phyloP scores from a whole-genome alignment of 2,888 invertebrate genomes.

The Carpatolechia fugitivella region DNA sequence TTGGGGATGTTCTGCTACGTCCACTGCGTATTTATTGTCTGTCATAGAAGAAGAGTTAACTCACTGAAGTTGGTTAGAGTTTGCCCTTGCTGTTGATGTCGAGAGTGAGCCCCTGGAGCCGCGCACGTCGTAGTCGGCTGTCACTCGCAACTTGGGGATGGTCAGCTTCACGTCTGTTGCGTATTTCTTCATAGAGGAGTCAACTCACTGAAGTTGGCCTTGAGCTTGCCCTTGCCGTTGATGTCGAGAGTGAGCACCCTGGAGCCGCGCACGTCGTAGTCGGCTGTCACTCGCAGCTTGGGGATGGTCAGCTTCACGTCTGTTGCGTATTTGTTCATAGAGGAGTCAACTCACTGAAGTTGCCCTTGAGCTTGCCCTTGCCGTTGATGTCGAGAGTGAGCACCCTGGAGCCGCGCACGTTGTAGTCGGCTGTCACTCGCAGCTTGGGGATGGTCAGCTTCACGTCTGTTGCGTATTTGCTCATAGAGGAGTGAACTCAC shows the following conservation, averaged over 20 bases:
- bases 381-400: conserved; percentile 59
- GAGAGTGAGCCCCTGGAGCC: conserved; percentile 78
- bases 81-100: conserved; percentile 81
- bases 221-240: too few relatives aligned
- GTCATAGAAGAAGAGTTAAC: too few relatives aligned
- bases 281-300: conserved; percentile 77
- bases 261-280: conserved; percentile 32
- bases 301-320: conserved; percentile 73
- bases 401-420: conserved; percentile 80
- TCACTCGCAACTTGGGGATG: neutral
- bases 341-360: neutral
- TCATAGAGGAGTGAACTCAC: conserved; percentile 63
- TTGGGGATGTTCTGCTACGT: too few relatives aligned
- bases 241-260: too few relatives aligned
- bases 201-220: too few relatives aligned
- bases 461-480: too few relatives aligned
- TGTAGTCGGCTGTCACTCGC: conserved; percentile 70
- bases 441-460: conserved; percentile 82
- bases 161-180: too few relatives aligned
- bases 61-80: too few relatives aligned
- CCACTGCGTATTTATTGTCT: too few relatives aligned
- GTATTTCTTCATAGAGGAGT: too few relatives aligned
- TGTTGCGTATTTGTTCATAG: too few relatives aligned
- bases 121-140: conserved; percentile 80
- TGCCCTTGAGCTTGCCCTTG: too few relatives aligned